Evolutionary conservation across 2,113 vertebrate species (phyloP).

Genomic region (Myrmecobius fasciatus): DNA sequence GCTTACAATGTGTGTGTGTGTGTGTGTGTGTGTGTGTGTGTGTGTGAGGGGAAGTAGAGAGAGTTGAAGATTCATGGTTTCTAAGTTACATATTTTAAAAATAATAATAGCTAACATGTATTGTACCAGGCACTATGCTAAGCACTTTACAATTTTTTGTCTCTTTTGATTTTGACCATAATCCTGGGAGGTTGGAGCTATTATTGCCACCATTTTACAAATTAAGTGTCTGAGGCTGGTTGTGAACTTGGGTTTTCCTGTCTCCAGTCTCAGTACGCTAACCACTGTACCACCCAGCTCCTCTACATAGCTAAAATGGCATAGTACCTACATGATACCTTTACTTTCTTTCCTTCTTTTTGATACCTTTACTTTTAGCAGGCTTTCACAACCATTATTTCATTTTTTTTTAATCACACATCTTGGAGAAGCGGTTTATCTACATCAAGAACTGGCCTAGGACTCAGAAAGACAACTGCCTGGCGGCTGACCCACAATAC

Average conservation of each 20-base stretch:
- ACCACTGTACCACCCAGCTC: not conserved
- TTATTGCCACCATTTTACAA: no score
- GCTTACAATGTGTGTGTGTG: not conserved
- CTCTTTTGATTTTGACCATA: no score
- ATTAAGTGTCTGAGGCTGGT: no score
- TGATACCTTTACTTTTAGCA: not conserved
- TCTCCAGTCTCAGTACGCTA: not conserved
- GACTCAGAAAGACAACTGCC: not conserved
- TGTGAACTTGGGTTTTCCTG: not conserved
- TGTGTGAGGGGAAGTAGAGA: no score
- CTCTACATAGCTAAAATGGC: not conserved
- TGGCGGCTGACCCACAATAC: not conserved
- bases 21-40: no score
- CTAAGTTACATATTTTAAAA: not conserved
- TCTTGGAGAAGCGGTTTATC: not conserved
- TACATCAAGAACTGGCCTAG: not conserved
- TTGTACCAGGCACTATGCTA: no score
- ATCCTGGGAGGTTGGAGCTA: no score
- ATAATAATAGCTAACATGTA: no score
- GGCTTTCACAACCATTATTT: not conserved
- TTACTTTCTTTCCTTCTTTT: not conserved
- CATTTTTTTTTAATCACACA: not conserved
- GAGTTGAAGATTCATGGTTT: not conserved
- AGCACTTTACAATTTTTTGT: no score
- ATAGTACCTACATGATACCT: not conserved